Evolutionary conservation across 2,797 vertebrate species (phyloP).

Genomic region (Pterois miles): DNA sequence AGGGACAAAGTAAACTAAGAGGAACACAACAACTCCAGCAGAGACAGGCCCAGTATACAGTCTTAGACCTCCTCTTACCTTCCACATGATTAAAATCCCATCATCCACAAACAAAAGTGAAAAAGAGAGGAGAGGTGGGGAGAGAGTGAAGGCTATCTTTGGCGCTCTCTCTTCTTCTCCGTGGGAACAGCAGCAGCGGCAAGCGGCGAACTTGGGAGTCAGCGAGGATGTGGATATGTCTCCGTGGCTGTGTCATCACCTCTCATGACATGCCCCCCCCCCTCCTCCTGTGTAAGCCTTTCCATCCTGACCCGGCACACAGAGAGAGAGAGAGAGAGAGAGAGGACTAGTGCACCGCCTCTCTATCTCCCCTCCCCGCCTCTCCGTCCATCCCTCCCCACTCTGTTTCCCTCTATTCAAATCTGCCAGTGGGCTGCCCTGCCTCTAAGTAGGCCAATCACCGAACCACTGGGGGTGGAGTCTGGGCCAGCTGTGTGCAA

Average conservation of each 20-base stretch:
- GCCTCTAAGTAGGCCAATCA: constrained; percentile 81
- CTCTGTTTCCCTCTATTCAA: constrained; percentile 85
- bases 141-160: constrained; percentile 66
- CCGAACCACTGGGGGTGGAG: constrained; percentile 83
- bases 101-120: constrained; percentile 88
- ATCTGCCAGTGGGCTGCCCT: constrained; percentile 79
- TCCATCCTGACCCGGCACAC: constrained; percentile 81
- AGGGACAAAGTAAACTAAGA: constrained; percentile 52
- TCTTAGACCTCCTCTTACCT: constrained; percentile 85
- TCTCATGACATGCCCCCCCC: constrained; percentile 79
- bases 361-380: constrained; percentile 52
- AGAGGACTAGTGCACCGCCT: constrained; percentile 69
- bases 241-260: constrained; percentile 78
- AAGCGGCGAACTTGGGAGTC: constrained; percentile 56
- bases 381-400: constrained; percentile 61
- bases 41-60: neutral
- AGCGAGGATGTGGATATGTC: constrained; percentile 72
- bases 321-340: constrained; percentile 72
- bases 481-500: constrained; percentile 27
- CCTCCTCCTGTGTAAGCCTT: constrained; percentile 70
- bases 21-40: constrained; percentile 26
- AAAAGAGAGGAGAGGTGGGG: constrained; percentile 47
- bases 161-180: constrained; percentile 62
- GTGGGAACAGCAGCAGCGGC: constrained; percentile 30
- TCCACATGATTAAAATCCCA: constrained; percentile 98